Conservation (phyloP, 2,888 invertebrate genomes). For the Gasteruption jaculator region DNA sequence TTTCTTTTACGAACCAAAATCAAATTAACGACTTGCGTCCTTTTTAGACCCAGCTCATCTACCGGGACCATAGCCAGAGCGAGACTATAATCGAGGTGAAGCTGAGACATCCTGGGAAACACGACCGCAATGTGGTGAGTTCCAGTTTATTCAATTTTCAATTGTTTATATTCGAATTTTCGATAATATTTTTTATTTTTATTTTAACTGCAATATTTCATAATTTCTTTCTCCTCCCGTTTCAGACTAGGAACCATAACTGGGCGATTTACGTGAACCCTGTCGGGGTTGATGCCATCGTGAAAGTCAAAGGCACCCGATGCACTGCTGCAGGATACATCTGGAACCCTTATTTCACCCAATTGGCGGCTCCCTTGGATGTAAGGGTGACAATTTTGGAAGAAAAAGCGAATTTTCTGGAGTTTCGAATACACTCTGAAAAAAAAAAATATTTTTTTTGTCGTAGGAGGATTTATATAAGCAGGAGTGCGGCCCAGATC, state of each 20-base stretch:
- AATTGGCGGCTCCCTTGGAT: constrained; percentile 83
- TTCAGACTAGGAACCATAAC: constrained; percentile 75
- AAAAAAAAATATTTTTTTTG: constrained; percentile 3
- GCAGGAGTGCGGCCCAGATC: constrained; percentile 82
- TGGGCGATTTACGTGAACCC: constrained; percentile 92
- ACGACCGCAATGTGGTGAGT: constrained; percentile 75
- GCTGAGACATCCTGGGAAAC: constrained; percentile 78
- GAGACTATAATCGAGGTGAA: constrained; percentile 90
- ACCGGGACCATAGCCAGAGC: constrained; percentile 79
- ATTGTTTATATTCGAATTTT: constrained; percentile 5
- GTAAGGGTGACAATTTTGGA: constrained; percentile 56
- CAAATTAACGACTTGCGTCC: constrained; percentile 14
- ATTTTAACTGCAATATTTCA: constrained; percentile 6
- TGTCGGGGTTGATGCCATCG: constrained; percentile 86
- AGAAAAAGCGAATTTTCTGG: too few species aligned
- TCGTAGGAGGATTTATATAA: constrained; percentile 74
- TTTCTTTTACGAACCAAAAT: constrained; percentile 2
- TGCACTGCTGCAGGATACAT: constrained; percentile 89
- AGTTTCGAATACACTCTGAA: too few species aligned
- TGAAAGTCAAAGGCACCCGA: constrained; percentile 71
- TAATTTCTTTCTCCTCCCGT: constrained; percentile 20
- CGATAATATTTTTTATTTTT: constrained; percentile 2
- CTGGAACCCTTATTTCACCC: constrained; percentile 89
- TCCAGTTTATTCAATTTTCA: constrained; percentile 13
- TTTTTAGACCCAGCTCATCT: constrained; percentile 76